Evolutionary conservation across 2,888 invertebrate species (phyloP).

Genomic region (Pachliopta kotzebuea): DNA sequence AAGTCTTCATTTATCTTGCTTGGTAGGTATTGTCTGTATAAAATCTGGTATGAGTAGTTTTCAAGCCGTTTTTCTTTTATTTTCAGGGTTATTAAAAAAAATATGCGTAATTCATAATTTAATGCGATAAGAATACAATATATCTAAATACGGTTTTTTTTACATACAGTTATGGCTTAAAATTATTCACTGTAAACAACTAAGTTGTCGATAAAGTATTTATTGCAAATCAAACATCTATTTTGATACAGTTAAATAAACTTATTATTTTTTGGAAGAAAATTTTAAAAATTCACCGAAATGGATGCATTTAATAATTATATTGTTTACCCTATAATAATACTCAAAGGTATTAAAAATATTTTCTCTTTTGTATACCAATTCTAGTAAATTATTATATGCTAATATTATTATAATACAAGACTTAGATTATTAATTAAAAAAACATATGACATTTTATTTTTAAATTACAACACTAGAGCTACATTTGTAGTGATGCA

Average conservation of each 20-base stretch:
- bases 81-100: slow-evolving; percentile 44
- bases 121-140: slow-evolving; percentile 70
- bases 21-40: too few species aligned
- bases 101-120: slow-evolving; percentile 68
- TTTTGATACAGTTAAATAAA: slow-evolving; percentile 34
- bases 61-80: background rate
- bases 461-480: slow-evolving; percentile 65
- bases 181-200: slow-evolving; percentile 61
- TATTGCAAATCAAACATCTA: slow-evolving; percentile 39
- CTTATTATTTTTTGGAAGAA: slow-evolving; percentile 41
- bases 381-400: slow-evolving; percentile 44
- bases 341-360: slow-evolving; percentile 76
- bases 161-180: slow-evolving; percentile 66
- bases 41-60: too few species aligned
- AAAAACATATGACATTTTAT: slow-evolving; percentile 62
- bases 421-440: slow-evolving; percentile 62
- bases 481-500: slow-evolving; percentile 48
- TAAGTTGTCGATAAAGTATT: slow-evolving; percentile 53
- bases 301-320: slow-evolving; percentile 31
- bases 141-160: slow-evolving; percentile 60
- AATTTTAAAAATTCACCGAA: slow-evolving; percentile 38
- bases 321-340: slow-evolving; percentile 50
- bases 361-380: slow-evolving; percentile 57
- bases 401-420: slow-evolving; percentile 68
- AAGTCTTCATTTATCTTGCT: too few species aligned